Evolutionary conservation across 1,140 invertebrate species (phyloP), one percentile per base, ranked within the genome.

Genomic region (Tribolium madens): DNA sequence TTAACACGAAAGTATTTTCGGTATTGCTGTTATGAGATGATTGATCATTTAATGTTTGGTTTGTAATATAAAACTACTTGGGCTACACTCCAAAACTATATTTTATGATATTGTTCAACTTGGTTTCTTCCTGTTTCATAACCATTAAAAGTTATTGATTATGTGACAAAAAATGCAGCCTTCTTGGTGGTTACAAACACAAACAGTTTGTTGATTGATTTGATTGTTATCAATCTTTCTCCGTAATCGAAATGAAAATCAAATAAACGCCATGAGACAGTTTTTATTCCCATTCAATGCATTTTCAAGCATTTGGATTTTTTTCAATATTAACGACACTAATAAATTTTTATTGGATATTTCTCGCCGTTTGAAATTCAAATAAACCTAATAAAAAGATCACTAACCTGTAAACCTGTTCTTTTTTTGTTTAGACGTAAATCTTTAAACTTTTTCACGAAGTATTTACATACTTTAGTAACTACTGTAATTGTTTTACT

Each of bases 381-480:
- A 42, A 9, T 42, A 21, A 52, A 52, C 14, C 17, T 57, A 53
- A 57, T 57, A 1, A 57, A 57, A 17, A 57, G 52, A 57, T 57
- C 52, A 57, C 9, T 21, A 18, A 57, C 18, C 52, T 10, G 52
- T 6, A 57, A 57, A 57, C 52, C 18, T 21, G 52, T 57, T 57
- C 18, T 26, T 57, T 57, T 17, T 18, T 57, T 57, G 7, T 4
- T 42, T n/a, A 4, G 21, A 26, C 21, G 21, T 42, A 42, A 42
- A 42, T 42, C 36, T 42, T 42, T 42, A 42, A 42, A 42, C n/a
- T 10, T 42, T 42, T 42, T 42, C 36, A n/a, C 9, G 36, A 1
- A 0, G 36, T 2, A 7, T 42, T 42, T 42, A 10, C n/a, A 9
- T 10, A 2, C 2, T 42, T 42, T 42, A 3, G 36, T 42, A 42